Base-by-base conservation (phyloP, 1,140 invertebrate genomes). In the Psix sp. region DNA sequence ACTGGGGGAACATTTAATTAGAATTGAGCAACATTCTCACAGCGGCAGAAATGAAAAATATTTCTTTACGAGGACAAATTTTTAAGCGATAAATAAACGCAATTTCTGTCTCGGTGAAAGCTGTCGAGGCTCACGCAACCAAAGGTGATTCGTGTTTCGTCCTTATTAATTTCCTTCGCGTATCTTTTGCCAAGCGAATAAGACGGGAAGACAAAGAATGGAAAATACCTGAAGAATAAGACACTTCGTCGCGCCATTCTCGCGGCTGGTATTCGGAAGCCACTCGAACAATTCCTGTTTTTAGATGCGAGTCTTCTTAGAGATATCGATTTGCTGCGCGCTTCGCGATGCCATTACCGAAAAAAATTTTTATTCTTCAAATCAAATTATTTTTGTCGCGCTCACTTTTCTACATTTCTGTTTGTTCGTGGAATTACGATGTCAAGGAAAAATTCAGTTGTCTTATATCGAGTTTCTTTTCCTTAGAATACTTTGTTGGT, bases 201-300 rank as follows among this genome's bases (percentile, higher is more conserved):
- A 5, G n/a, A n/a, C n/a, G 13, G 52, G 36, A 54, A 5, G n/a
- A 5, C 16, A 16, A 11, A 20, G 15, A 18, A 49, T 4, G 29
- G 24, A 43, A 57, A 38, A 36, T 42, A 16, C 29, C 7, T 17
- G 46, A 48, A 39, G 46, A 59, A 60, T 40, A 14, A 39, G 31
- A 54, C 52, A 59, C 52, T 59, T 49, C 15, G 43, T 26, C 35
- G 29, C 49, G 13, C 39, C 20, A 45, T 13, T 42, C 36, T 15
- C 17, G 10, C 17, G 20, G 11, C 1, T 46, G 21, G 21, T 33
- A 46, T 66, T 51, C 49, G 26, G 10, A 56, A 51, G 20, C 52
- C 11, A 35, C 36, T 66, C 38, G 29, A 59, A 67, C 26, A 51
- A 48, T 48, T 57, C 39, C 18, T 35, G 51, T 39, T 21, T n/a